Evolutionary conservation across 2,888 invertebrate species (phyloP).

Genomic region (Campaea margaritaria): DNA sequence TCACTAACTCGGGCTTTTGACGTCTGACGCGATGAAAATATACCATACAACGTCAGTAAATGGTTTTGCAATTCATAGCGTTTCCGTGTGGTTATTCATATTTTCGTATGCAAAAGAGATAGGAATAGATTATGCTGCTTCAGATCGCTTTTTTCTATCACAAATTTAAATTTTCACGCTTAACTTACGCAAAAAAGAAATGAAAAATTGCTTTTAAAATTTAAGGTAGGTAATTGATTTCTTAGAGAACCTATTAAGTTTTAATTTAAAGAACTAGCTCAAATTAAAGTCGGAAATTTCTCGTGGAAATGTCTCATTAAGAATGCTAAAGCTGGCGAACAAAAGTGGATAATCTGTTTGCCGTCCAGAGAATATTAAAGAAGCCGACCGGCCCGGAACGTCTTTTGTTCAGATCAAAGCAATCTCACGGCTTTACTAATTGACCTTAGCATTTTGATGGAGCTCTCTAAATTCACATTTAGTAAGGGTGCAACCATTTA

Average conservation of each 20-base stretch:
- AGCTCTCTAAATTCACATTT: constrained; percentile 41
- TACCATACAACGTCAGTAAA: too few species aligned
- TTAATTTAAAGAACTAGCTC: constrained; percentile 51
- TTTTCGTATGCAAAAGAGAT: too few species aligned
- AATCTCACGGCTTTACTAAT: constrained; percentile 69
- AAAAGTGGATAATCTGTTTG: constrained; percentile 80
- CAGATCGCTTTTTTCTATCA: neutral
- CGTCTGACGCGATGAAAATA: too few species aligned
- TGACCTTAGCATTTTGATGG: constrained; percentile 74
- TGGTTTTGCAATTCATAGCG: too few species aligned
- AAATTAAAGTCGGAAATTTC: constrained; percentile 63
- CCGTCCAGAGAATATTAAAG: constrained; percentile 76
- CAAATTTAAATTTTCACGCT: neutral
- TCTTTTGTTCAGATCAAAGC: constrained; percentile 77
- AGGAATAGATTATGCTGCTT: too few species aligned
- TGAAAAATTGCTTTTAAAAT: too few species aligned
- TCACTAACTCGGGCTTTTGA: too few species aligned
- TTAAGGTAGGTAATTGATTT: constrained; percentile 16
- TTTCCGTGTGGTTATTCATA: too few species aligned
- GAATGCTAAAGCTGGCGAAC: constrained; percentile 74
- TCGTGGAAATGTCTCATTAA: constrained; percentile 71
- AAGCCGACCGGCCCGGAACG: constrained; percentile 66
- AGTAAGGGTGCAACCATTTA: constrained; percentile 13
- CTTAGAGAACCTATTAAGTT: constrained; percentile 42
- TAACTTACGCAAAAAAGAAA: too few species aligned